A percentile compares a stretch with the other conserved stretches of the same genome.
Conservation (phyloP, 2,113 vertebrate species). For the Rana temporaria region DNA sequence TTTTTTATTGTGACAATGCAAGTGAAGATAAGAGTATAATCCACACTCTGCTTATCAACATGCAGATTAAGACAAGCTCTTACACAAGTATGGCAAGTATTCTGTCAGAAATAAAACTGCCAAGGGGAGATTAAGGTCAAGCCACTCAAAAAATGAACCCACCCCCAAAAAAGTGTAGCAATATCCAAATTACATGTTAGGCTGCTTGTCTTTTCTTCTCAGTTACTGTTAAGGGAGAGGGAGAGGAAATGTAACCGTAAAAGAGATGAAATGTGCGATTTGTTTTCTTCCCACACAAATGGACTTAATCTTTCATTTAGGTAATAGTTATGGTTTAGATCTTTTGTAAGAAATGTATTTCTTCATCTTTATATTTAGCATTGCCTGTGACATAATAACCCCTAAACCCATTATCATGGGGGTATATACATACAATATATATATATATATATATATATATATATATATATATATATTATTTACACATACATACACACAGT, state of each 20-base stretch:
- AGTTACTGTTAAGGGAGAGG: slow-evolving; percentile 3
- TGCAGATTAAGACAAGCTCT: slow-evolving; percentile 42
- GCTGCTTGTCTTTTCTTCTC: slow-evolving; percentile 21
- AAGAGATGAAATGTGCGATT: slow-evolving; percentile 41
- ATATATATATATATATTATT: too few species aligned
- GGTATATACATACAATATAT: too few species aligned
- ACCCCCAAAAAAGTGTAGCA: slow-evolving; percentile 18
- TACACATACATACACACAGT: too few species aligned
- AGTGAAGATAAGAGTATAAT: slow-evolving; percentile 46
- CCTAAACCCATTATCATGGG: too few species aligned
- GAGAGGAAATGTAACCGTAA: slow-evolving; percentile 15
- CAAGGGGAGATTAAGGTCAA: slow-evolving; percentile 52
- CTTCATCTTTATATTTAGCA: slow-evolving; percentile 6
- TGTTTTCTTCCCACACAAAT: slow-evolving; percentile 43
- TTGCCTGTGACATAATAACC: too few species aligned
- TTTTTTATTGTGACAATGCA: slow-evolving; percentile 26
- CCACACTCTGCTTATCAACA: slow-evolving; percentile 42
- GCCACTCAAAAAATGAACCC: slow-evolving; percentile 21
- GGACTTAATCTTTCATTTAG: slow-evolving; percentile 39
- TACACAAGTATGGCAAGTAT: slow-evolving; percentile 30
- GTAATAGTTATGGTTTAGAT: slow-evolving; percentile 12
- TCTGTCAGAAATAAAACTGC: slow-evolving; percentile 33
- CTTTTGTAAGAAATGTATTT: slow-evolving; percentile 15
- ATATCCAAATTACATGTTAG: slow-evolving; percentile 52
- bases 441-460: too few species aligned